These are phyloP conservation scores for Xylocampa areola DNA, from an alignment of 2,888 invertebrate genomes.

Conservation along the genomic window DNA sequence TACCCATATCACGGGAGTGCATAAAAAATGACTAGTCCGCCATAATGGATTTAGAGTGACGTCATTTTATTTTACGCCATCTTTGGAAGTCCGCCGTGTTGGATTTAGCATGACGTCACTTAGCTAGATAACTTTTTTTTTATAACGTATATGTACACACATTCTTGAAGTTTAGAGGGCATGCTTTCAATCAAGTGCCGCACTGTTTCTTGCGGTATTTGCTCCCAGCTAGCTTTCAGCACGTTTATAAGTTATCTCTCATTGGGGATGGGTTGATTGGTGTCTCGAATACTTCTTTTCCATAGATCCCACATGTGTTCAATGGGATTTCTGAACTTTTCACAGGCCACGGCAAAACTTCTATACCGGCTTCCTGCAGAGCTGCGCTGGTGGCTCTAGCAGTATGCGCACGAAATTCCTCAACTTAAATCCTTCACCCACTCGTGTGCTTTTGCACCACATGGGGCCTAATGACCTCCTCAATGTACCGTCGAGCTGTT, in stretches of 20 bases:
- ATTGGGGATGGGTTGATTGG: neutral
- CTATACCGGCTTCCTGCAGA: neutral
- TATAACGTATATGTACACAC: no score
- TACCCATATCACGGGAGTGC: no score
- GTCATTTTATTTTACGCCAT: no score
- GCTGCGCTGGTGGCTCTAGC: neutral
- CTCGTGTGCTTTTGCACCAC: neutral
- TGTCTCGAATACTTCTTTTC: neutral
- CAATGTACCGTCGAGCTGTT: neutral
- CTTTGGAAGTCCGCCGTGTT: no score
- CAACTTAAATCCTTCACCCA: neutral
- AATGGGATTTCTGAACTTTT: neutral
- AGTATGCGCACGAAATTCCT: neutral
- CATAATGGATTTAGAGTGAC: no score
- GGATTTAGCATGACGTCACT: no score
- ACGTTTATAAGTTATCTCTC: neutral
- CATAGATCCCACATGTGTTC: neutral
- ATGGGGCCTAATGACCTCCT: neutral
- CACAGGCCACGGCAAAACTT: neutral
- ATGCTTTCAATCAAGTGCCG: neutral
- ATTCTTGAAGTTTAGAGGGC: no score
- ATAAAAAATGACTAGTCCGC: no score
- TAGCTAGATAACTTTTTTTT: no score
- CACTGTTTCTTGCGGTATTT: neutral
- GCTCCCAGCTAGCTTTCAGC: neutral